Evolutionary conservation across 1,140 invertebrate genomes (phyloP).

Genomic region (Caenorhabditis inopinata): DNA sequence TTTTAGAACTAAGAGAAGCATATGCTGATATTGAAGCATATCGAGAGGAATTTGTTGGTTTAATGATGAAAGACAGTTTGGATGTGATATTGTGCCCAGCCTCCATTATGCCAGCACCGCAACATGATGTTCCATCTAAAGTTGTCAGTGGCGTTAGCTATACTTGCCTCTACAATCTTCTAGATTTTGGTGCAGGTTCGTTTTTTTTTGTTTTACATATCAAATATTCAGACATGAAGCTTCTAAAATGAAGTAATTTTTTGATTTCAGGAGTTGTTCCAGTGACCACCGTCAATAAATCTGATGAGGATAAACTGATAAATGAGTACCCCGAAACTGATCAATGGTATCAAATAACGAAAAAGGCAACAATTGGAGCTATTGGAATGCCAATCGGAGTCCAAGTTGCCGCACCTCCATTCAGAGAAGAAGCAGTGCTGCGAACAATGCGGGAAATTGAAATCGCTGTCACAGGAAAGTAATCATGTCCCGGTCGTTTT

Average conservation of each 20-base stretch:
- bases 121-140: conserved; percentile 41
- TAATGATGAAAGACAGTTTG: conserved; percentile 38
- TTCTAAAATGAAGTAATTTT: no score
- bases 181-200: conserved; percentile 65
- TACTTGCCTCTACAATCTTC: conserved; percentile 62
- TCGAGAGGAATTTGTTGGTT: conserved; percentile 27
- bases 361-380: conserved; percentile 58
- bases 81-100: conserved; percentile 48
- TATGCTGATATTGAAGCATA: conserved; percentile 48
- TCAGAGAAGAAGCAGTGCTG: conserved; percentile 63
- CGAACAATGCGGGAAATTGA: conserved; percentile 48
- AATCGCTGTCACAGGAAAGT: conserved; percentile 36
- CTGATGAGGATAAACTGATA: conserved; percentile 56
- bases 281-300: conserved; percentile 62
- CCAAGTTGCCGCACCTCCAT: conserved; percentile 67
- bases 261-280: conserved; percentile 53
- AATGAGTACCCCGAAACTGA: conserved; percentile 56
- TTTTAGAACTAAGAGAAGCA: conserved; percentile 43
- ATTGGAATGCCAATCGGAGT: conserved; percentile 67
- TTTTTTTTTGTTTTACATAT: background rate
- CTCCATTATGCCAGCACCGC: conserved; percentile 30
- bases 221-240: no score
- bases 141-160: conserved; percentile 50
- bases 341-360: conserved; percentile 55
- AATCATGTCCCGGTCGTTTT: no score